Base-by-base conservation (phyloP, 2,113 vertebrate genomes). In the Microcebus tavaratra region DNA sequence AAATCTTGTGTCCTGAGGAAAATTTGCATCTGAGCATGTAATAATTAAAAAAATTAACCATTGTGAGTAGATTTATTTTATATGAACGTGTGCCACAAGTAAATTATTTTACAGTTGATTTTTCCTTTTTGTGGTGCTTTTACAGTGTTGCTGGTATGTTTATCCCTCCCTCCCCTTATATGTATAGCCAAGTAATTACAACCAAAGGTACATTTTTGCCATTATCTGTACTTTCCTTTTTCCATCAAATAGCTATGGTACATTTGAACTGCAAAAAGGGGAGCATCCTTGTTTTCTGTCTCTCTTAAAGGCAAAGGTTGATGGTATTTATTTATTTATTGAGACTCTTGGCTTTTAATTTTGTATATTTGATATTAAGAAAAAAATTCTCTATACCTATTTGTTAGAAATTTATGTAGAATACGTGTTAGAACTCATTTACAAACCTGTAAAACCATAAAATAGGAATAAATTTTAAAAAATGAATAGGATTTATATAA, bases 381-480 rank as follows among this genome's bases (percentile, higher is more conserved):
- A 83, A 65, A 63, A 90, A 83, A 45, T 45, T 31, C 31, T 90
- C 21, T 15, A 23, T 67, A 55, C 10, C 12, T 83, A 5, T 75
- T 63, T 76, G 10, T 63, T 36, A 36, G 57, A 89, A 89, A 89
- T 65, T 89, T 63, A 78, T 63, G 31, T 63, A 78, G 42, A 78
- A 20, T 73, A 42, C 21, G 17, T 78, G 10, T 63, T 89, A 48
- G 42, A 78, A 78, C 31, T 21, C 72, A 61, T n/a, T 89, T 23
- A 76, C 23, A 89, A 89, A 45, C 20, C 36, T 61, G 12, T 57
- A 45, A 73, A 36, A 59, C 53, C 36, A 18, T 73, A 59, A 88
- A 73, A 42, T 59, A 59, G 55, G 27, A 50, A 80, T 57, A 57
- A 55, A 80, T 34, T 96, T 55, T 90, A 91, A 84, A 90, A 97